Percentiles rank a stretch among this genome's conserved stretches.
Conservation (phyloP, 2,888 invertebrate species). For the Sepioteuthis lessoniana region DNA sequence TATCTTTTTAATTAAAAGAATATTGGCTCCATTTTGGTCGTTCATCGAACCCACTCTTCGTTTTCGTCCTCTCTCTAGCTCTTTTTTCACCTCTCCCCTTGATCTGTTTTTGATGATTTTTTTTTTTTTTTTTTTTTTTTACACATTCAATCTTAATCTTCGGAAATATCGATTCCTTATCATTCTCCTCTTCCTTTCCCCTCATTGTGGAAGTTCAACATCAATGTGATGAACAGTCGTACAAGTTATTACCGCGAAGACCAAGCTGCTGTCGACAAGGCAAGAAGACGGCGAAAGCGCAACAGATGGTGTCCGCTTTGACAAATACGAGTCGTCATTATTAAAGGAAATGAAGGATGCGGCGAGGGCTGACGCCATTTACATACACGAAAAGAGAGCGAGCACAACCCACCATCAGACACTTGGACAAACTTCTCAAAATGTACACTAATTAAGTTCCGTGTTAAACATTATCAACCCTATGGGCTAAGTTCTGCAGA, state of each 20-base stretch:
- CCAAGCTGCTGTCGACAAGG: slow-evolving; percentile 13
- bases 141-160: background rate
- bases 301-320: slow-evolving; percentile 23
- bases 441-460: slow-evolving; percentile 20
- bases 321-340: slow-evolving; percentile 17
- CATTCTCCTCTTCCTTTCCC: background rate
- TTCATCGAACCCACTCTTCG: no score
- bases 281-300: background rate
- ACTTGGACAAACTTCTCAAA: background rate
- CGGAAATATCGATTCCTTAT: background rate
- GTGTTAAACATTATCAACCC: slow-evolving; percentile 4
- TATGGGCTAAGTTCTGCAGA: background rate
- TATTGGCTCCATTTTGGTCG: background rate
- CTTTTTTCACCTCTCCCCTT: background rate
- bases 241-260: background rate
- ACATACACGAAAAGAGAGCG: background rate
- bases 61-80: no score
- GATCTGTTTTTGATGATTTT: no score
- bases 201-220: background rate
- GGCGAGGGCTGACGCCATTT: background rate
- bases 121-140: background rate
- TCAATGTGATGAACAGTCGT: background rate
- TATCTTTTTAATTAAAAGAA: slow-evolving; percentile 20
- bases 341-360: background rate
- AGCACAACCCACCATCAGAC: background rate